Conservation (phyloP, 2,888 invertebrate genomes). For the Cremastinae sp. region DNA sequence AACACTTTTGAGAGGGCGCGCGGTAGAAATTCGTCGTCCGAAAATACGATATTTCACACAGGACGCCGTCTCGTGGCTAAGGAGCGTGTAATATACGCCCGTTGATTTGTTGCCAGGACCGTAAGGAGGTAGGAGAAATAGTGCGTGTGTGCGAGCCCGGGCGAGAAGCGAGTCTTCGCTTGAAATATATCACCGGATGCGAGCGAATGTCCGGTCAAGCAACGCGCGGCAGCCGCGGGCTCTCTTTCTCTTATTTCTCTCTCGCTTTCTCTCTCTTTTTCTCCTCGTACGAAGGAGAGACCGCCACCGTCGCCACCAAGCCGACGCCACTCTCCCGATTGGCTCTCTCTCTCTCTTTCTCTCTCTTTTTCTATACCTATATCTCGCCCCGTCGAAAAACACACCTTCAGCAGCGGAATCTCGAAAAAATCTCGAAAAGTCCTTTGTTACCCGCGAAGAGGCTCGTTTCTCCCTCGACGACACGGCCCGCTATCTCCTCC, state of each 20-base stretch:
- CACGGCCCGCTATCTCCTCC: conserved; percentile 41
- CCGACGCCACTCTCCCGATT: conserved; percentile 39
- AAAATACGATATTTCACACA: conserved; percentile 78
- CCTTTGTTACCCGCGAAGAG: conserved; percentile 38
- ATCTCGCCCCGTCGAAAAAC: conserved; percentile 33
- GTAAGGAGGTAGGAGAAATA: conserved; percentile 63
- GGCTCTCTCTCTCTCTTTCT: not conserved
- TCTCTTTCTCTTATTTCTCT: conserved; percentile 44
- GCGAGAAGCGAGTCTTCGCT: conserved; percentile 60
- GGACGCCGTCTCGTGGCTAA: conserved; percentile 65
- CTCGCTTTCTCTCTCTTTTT: conserved; percentile 19
- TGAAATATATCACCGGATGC: conserved; percentile 77
- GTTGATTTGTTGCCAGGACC: conserved; percentile 74
- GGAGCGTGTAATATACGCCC: conserved; percentile 76
- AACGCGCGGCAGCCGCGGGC: conserved; percentile 58
- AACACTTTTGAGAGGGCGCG: conserved; percentile 36
- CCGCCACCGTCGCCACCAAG: conserved; percentile 38
- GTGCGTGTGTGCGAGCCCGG: conserved; percentile 26
- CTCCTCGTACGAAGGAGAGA: conserved; percentile 11
- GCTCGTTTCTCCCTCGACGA: conserved; percentile 34
- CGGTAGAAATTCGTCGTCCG: conserved; percentile 67
- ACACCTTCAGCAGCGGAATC: conserved; percentile 57
- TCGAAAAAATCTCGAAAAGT: conserved; percentile 54
- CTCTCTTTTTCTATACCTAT: conserved; percentile 1
- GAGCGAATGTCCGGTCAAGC: conserved; percentile 61